These are phyloP conservation scores for Colaptes auratus DNA, from an alignment of 2,113 vertebrate genomes.

Conservation along the genomic window DNA sequence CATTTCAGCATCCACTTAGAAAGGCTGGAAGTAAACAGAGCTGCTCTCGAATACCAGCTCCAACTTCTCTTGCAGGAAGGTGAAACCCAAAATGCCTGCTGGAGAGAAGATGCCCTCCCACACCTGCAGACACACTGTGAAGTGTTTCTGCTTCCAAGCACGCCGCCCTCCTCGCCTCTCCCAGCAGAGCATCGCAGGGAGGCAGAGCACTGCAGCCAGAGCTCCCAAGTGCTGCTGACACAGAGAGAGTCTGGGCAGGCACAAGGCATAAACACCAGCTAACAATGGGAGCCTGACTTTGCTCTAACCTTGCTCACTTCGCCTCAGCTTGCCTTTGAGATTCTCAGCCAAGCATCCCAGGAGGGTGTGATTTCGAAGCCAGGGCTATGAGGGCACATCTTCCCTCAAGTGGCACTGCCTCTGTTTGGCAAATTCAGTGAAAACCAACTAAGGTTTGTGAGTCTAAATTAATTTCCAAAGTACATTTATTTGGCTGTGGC, in stretches of 20 bases:
- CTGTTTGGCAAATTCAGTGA: not conserved
- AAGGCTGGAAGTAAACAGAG: not conserved
- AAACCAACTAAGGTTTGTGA: not conserved
- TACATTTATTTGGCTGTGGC: not conserved
- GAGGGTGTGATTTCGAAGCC: not conserved
- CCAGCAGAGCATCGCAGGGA: not conserved
- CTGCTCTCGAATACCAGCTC: not conserved
- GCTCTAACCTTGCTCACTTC: not conserved
- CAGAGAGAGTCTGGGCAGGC: not conserved
- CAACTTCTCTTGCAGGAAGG: not conserved
- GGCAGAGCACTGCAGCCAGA: accelerated
- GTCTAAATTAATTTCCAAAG: not conserved
- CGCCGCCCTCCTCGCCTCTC: not conserved
- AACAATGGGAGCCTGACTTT: not conserved
- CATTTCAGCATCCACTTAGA: not conserved
- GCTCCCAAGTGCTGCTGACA: not conserved
- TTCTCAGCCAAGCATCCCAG: not conserved
- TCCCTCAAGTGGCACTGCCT: not conserved
- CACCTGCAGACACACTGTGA: not conserved
- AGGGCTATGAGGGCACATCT: not conserved
- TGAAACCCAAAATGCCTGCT: accelerated
- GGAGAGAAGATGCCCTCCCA: not conserved
- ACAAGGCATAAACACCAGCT: not conserved
- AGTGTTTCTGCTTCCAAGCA: not conserved
- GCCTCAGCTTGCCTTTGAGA: not conserved